phyloP scores from a whole-genome alignment of 2,888 invertebrate species.

The Pollenia angustigena region DNA sequence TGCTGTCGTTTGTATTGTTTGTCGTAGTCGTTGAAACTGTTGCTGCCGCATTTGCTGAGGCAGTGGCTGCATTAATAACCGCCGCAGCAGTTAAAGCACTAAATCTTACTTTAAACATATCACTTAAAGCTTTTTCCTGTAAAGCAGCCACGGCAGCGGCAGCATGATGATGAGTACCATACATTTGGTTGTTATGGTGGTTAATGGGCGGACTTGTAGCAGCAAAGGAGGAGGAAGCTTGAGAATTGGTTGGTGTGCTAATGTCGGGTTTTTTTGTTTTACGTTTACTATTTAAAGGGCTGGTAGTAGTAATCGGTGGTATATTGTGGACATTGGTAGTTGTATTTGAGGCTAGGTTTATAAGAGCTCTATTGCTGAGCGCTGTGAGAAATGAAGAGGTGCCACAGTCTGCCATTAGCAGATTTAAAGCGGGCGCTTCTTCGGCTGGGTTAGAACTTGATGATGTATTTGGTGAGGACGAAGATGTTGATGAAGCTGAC shows the following conservation, averaged over 20 bases:
- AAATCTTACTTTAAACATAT: slow-evolving; percentile 79
- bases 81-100: slow-evolving; percentile 76
- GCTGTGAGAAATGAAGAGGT: slow-evolving; percentile 59
- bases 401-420: slow-evolving; percentile 63
- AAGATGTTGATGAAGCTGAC: slow-evolving; percentile 16
- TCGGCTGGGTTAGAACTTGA: slow-evolving; percentile 55
- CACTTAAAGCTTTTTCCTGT: slow-evolving; percentile 77
- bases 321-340: slow-evolving; percentile 40
- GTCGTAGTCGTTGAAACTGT: slow-evolving; percentile 32
- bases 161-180: slow-evolving; percentile 68
- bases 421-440: slow-evolving; percentile 55
- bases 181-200: slow-evolving; percentile 45
- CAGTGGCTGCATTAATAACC: slow-evolving; percentile 66
- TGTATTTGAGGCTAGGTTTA: slow-evolving; percentile 56
- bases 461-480: slow-evolving; percentile 47
- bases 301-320: slow-evolving; percentile 61
- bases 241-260: slow-evolving; percentile 10
- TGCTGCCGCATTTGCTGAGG: slow-evolving; percentile 56
- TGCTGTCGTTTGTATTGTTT: slow-evolving; percentile 24
- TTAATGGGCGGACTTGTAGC: slow-evolving; percentile 71
- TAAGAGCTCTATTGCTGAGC: slow-evolving; percentile 55
- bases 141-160: slow-evolving; percentile 74
- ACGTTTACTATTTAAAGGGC: slow-evolving; percentile 50
- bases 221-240: slow-evolving; percentile 68
- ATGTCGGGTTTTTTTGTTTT: slow-evolving; percentile 63